These are phyloP conservation scores for Centropus unirufus DNA, from an alignment of 2,113 vertebrate genomes.

Conservation along the genomic window DNA sequence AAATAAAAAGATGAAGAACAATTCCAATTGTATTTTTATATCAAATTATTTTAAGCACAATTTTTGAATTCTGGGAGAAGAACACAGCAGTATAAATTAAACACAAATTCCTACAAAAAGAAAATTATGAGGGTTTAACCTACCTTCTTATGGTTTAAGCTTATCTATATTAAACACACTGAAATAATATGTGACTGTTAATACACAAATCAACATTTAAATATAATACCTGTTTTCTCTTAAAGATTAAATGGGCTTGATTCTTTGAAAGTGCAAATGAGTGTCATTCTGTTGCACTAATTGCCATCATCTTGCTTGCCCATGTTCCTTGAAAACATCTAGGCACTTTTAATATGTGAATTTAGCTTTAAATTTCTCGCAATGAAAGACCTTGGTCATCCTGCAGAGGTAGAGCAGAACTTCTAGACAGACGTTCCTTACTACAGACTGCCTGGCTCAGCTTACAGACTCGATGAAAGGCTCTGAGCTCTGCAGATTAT, in stretches of 20 bases:
- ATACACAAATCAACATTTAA: background rate
- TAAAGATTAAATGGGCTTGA: constrained; percentile 17
- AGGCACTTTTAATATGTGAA: background rate
- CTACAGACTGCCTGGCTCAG: background rate
- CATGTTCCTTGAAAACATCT: background rate
- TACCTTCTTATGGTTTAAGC: background rate
- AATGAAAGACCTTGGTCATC: background rate
- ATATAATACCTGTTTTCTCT: constrained; percentile 15
- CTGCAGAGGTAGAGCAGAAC: background rate
- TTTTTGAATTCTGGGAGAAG: background rate
- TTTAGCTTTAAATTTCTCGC: background rate
- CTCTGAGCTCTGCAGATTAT: background rate
- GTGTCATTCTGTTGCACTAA: background rate
- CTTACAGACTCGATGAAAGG: background rate
- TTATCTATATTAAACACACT: constrained; percentile 33
- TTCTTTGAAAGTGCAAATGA: background rate
- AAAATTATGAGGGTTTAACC: background rate
- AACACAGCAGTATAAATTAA: background rate
- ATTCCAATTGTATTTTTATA: constrained; percentile 47
- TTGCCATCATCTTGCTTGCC: background rate
- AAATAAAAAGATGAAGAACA: constrained; percentile 35
- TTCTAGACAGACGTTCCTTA: background rate
- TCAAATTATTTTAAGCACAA: constrained; percentile 45
- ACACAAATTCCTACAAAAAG: background rate
- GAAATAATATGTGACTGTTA: constrained; percentile 12